Conservation (phyloP, 2,113 vertebrate genomes). For the Pygoscelis antarcticus region DNA sequence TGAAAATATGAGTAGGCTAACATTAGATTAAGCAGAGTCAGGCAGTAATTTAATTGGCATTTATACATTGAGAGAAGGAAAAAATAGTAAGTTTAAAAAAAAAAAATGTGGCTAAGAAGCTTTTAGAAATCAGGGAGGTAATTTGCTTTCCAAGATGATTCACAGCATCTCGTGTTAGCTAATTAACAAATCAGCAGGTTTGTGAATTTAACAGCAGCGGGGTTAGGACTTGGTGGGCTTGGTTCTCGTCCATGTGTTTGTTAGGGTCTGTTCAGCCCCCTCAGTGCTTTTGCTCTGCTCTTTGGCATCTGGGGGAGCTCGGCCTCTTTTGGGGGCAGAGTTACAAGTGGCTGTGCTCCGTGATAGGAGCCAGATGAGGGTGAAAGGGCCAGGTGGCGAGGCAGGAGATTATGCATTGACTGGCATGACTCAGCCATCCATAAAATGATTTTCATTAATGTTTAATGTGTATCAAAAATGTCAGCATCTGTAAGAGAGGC, state of each 20-base stretch:
- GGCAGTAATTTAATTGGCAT: conserved; percentile 7
- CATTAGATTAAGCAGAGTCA: conserved; percentile 34
- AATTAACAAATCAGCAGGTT: conserved; percentile 74
- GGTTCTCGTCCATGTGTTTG: not conserved
- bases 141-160: conserved; percentile 70
- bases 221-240: not conserved
- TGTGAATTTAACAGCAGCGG: conserved; percentile 55
- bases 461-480: conserved; percentile 70
- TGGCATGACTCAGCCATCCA: conserved; percentile 59
- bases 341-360: conserved; percentile 4
- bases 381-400: conserved; percentile 55
- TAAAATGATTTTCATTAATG: conserved; percentile 69
- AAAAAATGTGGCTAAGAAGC: conserved; percentile 4
- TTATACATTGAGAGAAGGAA: not conserved
- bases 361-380: not conserved
- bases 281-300: not conserved
- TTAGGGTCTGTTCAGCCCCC: not conserved
- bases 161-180: conserved; percentile 44
- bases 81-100: conserved; percentile 24
- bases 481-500: conserved; percentile 28
- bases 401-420: conserved; percentile 40
- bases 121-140: conserved; percentile 24
- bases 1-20: conserved; percentile 23
- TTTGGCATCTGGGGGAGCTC: not conserved
- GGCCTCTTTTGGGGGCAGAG: not conserved